phyloP scores from a whole-genome alignment of 1,140 invertebrate genomes.

The Lasaia peninsularis region DNA sequence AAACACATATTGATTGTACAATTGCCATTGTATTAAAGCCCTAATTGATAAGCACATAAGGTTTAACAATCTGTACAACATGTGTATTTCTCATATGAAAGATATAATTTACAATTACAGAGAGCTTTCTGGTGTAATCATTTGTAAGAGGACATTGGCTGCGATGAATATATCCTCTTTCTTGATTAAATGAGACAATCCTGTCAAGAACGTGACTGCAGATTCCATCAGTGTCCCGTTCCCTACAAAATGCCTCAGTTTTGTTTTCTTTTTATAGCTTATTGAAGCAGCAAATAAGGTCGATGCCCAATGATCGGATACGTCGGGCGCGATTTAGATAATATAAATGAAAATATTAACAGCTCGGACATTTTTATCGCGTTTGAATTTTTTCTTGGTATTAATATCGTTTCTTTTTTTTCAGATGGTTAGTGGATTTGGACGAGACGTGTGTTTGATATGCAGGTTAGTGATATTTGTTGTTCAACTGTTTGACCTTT shows the following conservation, averaged over 20 bases:
- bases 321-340: conserved; percentile 9
- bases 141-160: conserved; percentile 7
- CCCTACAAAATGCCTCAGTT: conserved; percentile 12
- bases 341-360: conserved; percentile 11
- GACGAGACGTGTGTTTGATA: not conserved
- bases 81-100: not conserved
- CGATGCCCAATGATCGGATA: conserved; percentile 12
- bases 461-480: not conserved
- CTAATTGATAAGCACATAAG: not conserved
- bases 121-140: conserved; percentile 2
- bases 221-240: conserved; percentile 6
- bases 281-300: conserved; percentile 13
- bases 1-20: not conserved
- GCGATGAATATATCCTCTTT: conserved; percentile 11
- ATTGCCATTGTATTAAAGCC: not conserved
- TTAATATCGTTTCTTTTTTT: not conserved
- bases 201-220: conserved; percentile 4
- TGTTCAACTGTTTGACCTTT: not conserved
- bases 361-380: not conserved
- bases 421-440: conserved; percentile 3
- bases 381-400: conserved; percentile 1
- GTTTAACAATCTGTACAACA: not conserved
- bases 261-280: conserved; percentile 13
- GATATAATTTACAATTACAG: conserved; percentile 10
- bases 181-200: conserved; percentile 9